Base-by-base conservation (phyloP, 30 jellyfish, hydroid and myxozoan genomes). In the Sanderia malayensis region DNA sequence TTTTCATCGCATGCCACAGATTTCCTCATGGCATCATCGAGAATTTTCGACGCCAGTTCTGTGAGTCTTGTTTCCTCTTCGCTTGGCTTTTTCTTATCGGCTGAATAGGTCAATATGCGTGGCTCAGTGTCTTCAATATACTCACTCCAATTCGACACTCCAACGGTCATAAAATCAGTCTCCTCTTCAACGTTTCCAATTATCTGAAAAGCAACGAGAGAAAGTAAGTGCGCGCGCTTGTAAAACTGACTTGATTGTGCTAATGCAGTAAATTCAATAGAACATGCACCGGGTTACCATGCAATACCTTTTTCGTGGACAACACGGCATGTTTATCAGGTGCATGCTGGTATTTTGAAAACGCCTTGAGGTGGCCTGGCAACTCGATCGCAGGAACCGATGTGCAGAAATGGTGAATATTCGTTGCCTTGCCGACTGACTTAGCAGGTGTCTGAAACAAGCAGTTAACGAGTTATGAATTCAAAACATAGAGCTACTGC, bases 321-420 rank as follows among this genome's bases (percentile, higher is more conserved):
- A 80, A 21, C 7, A 80, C 71, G 7, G 65, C 31, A 67, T 22
- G 59, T 61, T 45, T 80, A 60, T 70, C 84, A 1, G 84, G 84
- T 13, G 84, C 37, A 46, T 80, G 93, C 17, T 61, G 80, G 52
- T 44, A 32, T 31, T 59, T 80, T 52, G 93, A 80, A 31, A 61
- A 31, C 22, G 60, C 24, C 32, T 68, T 80, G 63, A 67, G 71
- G 44, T 80, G 52, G 29, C 84, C 33, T 17, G 93, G 93, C 44
- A 80, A 61, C 79, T 80, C 77, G 41, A 80, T 80, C 1, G 79
- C 93, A 53, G 93, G 93, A 4, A 58, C 29, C n/a, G 84, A 41
- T 1, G 84, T 70, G 27, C 93, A 80, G 60, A 80, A 80, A 25
- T 80, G 93, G 58, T 80, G 93, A 21, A 80, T 80, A 61, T 58